Percentiles rank a stretch among this genome's conserved stretches.
Evolutionary conservation across 1,140 invertebrate genomes (phyloP).

Genomic region (Lordiphosa mommai): DNA sequence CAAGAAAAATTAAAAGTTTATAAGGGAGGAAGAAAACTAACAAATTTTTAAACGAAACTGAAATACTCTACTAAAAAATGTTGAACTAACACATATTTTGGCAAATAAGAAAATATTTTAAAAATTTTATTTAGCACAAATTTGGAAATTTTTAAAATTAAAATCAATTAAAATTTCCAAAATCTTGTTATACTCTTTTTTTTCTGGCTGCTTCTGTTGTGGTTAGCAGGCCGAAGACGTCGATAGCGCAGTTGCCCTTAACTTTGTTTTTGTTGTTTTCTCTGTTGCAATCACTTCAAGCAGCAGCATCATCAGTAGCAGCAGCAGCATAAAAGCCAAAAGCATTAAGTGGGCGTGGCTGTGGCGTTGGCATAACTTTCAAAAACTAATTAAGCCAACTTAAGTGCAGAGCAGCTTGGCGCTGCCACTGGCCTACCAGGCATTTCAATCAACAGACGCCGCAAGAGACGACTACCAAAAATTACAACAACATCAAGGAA

Average conservation of each 20-base stretch:
- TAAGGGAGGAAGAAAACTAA: not conserved
- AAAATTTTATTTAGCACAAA: too few species aligned
- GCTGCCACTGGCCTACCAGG: slow-evolving; percentile 51
- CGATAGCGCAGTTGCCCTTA: slow-evolving; percentile 29
- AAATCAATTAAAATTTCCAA: too few species aligned
- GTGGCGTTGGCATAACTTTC: slow-evolving; percentile 72
- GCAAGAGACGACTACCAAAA: slow-evolving; percentile 34
- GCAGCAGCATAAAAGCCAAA: slow-evolving; percentile 24
- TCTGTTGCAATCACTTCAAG: slow-evolving; percentile 33
- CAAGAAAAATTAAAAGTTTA: slow-evolving; percentile 14
- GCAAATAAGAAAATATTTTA: too few species aligned
- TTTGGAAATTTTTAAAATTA: too few species aligned
- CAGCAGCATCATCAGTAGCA: not conserved
- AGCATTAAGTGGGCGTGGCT: slow-evolving; percentile 69
- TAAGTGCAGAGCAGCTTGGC: slow-evolving; percentile 57
- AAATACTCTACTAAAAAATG: slow-evolving; percentile 6
- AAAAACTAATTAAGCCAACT: slow-evolving; percentile 79
- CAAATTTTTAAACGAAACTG: not conserved
- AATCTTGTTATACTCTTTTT: too few species aligned
- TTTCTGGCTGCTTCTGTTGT: slow-evolving; percentile 47
- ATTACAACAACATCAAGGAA: too few species aligned
- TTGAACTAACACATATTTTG: too few species aligned
- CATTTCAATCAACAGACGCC: slow-evolving; percentile 70
- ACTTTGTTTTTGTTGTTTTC: not conserved
- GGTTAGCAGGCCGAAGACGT: slow-evolving; percentile 37